Conservation (phyloP, 2,888 invertebrate species). For the Cataglyphis altisquamis region DNA sequence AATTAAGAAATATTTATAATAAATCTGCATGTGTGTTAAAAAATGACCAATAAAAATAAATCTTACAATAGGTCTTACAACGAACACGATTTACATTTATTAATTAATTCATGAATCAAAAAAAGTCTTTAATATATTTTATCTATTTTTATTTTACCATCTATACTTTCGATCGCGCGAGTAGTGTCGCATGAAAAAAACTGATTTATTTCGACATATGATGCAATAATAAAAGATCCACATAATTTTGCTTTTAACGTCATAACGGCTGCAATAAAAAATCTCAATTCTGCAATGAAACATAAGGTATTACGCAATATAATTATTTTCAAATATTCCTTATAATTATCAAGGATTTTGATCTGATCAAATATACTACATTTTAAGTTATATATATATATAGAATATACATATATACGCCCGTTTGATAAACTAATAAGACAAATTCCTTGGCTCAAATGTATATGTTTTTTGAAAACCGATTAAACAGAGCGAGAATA, state of each 20-base stretch:
- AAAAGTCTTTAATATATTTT: neutral
- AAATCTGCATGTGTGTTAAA: neutral
- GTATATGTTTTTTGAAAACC: neutral
- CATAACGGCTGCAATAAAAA: neutral
- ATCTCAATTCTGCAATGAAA: neutral
- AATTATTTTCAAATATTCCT: neutral
- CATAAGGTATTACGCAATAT: neutral
- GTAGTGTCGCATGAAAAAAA: neutral
- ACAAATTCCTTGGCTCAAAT: neutral
- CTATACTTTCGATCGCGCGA: neutral
- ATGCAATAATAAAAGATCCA: neutral
- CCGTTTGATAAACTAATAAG: neutral
- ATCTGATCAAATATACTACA: constrained; percentile 7
- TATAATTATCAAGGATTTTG: constrained; percentile 24
- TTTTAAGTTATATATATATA: neutral
- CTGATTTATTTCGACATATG: neutral
- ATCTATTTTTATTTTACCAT: neutral
- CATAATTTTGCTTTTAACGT: neutral
- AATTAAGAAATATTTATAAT: neutral
- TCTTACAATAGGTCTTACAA: neutral
- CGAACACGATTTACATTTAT: neutral
- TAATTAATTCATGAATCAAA: neutral
- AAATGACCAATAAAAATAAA: neutral
- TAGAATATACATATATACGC: neutral
- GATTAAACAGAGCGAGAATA: neutral